Evolutionary conservation across 2,797 vertebrate species (phyloP), one percentile per base, ranked within the genome.

Genomic region (Valencia hispanica): DNA sequence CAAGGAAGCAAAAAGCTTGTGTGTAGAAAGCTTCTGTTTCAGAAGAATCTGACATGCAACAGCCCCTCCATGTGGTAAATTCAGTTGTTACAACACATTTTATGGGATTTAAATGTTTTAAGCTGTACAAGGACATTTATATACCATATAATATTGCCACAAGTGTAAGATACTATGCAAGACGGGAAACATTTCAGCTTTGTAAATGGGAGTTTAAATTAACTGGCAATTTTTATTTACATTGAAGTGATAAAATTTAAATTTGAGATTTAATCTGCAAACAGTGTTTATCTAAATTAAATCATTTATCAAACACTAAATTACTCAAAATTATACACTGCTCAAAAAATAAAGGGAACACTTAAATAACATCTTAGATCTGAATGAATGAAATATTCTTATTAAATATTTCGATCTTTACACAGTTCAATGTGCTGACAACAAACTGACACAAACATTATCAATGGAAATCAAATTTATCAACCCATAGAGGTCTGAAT

Each of bases 31-130:
- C 32, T 1, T 76, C 10, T 53, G 8, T n/a, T 51, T 45, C 14
- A 43, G 77, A 47, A n/a, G n/a, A n/a, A 79, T 77, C 41, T 20
- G 51, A 36, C 78, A 75, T 84, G 39, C 74, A 70, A 36, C 30
- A 91, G 81, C 55, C 25, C 88, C 85, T 61, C 15, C 86, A 17
- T 80, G 85, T 90, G 90, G 84, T 59, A 36, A 1, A 43, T 36
- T 14, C 20, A 5, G 7, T 69, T 70, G 39, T 43, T 39, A 12
- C 30, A 15, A 25, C 18, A 34, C 22, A 18, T 47, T 41, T 74
- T n/a, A 34, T 51, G 1, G 50, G 5, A 5, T n/a, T 57, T 0
- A 36, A 30, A 27, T 34, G 8, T 45, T 15, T 68, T 18, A 34
- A 7, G 25, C 2, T 39, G 22, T 22, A 22, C 2, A 66, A 10